Percentiles rank a stretch among this genome's conserved stretches.
Evolutionary conservation across 2,888 invertebrate species (phyloP).

Genomic region (Ennomos quercinarius): DNA sequence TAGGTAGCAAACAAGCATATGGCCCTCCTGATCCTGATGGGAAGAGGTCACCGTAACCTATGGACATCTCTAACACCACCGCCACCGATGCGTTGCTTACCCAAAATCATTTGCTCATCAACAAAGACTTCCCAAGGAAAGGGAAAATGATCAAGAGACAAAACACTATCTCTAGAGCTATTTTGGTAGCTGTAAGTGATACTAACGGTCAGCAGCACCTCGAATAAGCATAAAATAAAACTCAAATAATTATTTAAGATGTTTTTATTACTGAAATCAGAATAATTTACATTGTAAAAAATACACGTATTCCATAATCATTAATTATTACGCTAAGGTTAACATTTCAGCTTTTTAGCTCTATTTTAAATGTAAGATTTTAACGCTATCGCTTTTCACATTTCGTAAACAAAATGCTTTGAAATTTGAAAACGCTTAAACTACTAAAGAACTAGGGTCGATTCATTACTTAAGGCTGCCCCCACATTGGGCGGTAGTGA

Average conservation of each 20-base stretch:
- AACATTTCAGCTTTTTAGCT: conserved; percentile 74
- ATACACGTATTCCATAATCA: conserved; percentile 70
- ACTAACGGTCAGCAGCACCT: too few relatives aligned
- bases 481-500: too few relatives aligned
- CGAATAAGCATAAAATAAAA: conserved; percentile 49
- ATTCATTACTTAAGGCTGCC: conserved; percentile 44
- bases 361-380: conserved; percentile 64
- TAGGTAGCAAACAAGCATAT: too few relatives aligned
- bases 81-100: too few relatives aligned
- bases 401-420: conserved; percentile 31
- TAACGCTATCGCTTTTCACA: conserved; percentile 22
- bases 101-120: too few relatives aligned
- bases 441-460: conserved; percentile 29
- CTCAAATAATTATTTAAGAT: conserved; percentile 63
- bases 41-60: too few relatives aligned
- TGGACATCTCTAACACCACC: too few relatives aligned
- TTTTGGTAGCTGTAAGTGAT: too few relatives aligned
- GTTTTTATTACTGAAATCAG: conserved; percentile 84
- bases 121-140: too few relatives aligned
- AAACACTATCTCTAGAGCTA: too few relatives aligned
- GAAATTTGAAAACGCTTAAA: conserved; percentile 23
- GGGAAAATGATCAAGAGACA: too few relatives aligned
- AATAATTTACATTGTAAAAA: conserved; percentile 86
- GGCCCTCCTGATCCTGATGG: too few relatives aligned
- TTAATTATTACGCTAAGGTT: conserved; percentile 77